phyloP scores from a whole-genome alignment of 2,113 vertebrate genomes.

The Charadrius vociferus region DNA sequence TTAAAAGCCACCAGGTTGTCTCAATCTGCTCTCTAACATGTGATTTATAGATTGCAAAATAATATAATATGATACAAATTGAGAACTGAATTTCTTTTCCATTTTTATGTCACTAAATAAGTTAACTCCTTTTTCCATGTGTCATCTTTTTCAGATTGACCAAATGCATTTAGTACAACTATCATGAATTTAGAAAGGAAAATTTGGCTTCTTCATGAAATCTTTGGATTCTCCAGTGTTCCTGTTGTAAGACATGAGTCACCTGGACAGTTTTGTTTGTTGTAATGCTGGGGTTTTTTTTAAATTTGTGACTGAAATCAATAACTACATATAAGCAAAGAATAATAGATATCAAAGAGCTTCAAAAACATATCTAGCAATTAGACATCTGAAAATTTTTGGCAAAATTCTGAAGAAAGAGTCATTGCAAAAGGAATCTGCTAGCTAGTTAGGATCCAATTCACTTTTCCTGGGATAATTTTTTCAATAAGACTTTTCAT shows the following conservation, averaged over 20 bases:
- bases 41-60: not conserved
- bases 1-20: not conserved
- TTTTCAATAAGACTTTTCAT: not conserved
- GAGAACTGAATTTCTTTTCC: not conserved
- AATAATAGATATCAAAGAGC: not conserved
- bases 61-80: not conserved
- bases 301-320: not conserved
- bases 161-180: not conserved
- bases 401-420: not conserved
- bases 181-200: not conserved
- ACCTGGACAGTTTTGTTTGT: not conserved
- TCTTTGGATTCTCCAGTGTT: not conserved
- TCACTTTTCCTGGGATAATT: not conserved
- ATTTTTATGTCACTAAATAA: not conserved
- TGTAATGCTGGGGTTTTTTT: fast-evolving
- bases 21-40: not conserved
- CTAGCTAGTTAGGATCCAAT: not conserved
- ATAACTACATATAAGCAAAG: not conserved
- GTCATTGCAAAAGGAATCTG: not conserved
- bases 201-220: not conserved
- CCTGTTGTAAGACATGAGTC: not conserved
- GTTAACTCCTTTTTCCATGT: not conserved
- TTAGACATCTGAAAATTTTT: not conserved
- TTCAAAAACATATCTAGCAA: not conserved
- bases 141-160: not conserved